phyloP scores from a whole-genome alignment of 2,113 vertebrate species.

The Upupa epops region DNA sequence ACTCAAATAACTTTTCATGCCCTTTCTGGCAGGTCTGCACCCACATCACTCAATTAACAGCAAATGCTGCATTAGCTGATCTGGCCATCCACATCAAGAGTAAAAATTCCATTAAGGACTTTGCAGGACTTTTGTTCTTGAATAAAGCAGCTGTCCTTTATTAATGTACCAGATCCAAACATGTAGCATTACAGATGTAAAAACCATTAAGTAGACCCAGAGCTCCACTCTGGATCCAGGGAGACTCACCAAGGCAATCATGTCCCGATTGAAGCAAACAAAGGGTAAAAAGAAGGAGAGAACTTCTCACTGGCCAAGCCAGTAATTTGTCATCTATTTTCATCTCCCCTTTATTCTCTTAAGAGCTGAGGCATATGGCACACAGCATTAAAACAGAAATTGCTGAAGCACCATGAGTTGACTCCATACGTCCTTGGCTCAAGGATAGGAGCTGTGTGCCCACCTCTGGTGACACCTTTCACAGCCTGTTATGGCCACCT shows the following conservation, averaged over 20 bases:
- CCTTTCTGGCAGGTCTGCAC: background rate
- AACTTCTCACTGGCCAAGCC: background rate
- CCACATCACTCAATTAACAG: background rate
- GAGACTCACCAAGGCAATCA: background rate
- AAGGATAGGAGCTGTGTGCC: background rate
- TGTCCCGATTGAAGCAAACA: fast-evolving
- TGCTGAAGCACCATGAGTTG: background rate
- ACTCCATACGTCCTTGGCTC: background rate
- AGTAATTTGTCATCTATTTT: background rate
- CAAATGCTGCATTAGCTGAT: background rate
- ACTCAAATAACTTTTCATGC: background rate
- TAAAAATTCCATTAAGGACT: background rate
- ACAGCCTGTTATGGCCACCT: background rate
- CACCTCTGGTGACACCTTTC: background rate
- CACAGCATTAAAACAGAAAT: background rate
- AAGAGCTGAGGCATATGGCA: background rate
- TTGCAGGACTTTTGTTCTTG: background rate
- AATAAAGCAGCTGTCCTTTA: background rate
- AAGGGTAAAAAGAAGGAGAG: background rate
- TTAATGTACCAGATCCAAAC: background rate
- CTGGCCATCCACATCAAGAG: background rate
- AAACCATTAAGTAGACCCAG: background rate
- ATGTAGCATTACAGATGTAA: background rate
- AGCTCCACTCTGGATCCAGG: background rate
- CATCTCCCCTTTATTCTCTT: background rate